These are phyloP conservation scores for Astropecten irregularis DNA, from an alignment of 53 echinoderm and acorn worm species.

Conservation along the genomic window DNA sequence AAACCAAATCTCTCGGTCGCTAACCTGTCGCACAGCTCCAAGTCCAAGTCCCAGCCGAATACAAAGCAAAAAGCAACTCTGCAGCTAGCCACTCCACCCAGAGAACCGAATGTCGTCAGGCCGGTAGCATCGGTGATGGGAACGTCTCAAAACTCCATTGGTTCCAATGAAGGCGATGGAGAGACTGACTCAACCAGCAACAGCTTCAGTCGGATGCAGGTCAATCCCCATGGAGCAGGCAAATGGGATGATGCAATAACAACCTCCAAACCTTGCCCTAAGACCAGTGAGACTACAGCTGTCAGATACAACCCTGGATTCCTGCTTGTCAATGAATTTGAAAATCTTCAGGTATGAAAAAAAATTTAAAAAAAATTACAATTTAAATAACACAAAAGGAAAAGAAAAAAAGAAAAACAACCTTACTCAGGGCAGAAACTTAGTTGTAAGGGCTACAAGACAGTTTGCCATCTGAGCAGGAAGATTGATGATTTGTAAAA, in stretches of 20 bases:
- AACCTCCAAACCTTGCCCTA: not conserved
- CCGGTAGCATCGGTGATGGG: constrained; percentile 44
- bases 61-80: constrained; percentile 1
- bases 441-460: too few relatives aligned
- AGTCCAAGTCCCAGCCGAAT: not conserved
- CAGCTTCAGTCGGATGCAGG: not conserved
- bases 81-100: not conserved
- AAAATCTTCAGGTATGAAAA: constrained; percentile 79
- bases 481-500: too few relatives aligned
- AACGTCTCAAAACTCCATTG: constrained; percentile 29
- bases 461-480: too few relatives aligned
- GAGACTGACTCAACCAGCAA: constrained; percentile 4
- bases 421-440: too few relatives aligned
- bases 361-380: too few relatives aligned
- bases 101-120: constrained; percentile 5
- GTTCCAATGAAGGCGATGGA: constrained; percentile 35
- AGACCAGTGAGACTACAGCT: not conserved
- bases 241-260: constrained; percentile 1
- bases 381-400: too few relatives aligned
- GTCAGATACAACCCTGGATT: constrained; percentile 65
- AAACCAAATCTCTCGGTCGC: not conserved
- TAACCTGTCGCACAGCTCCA: not conserved
- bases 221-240: not conserved
- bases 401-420: too few relatives aligned
- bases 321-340: constrained; percentile 86